Conservation (phyloP, 2,888 invertebrate genomes). For the Achlya flavicornis region DNA sequence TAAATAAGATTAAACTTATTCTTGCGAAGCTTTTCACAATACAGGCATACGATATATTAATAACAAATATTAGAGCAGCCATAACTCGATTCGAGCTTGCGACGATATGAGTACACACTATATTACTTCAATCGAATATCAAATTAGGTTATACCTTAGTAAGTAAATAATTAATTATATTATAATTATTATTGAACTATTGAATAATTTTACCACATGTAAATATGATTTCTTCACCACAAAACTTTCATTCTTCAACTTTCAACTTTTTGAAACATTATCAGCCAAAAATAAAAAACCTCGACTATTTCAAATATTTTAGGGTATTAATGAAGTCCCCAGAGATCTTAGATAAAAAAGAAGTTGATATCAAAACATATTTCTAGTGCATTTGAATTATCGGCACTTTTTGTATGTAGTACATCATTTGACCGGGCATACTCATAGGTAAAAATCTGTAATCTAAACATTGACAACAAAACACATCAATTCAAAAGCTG, state of each 20-base stretch:
- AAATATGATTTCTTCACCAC: neutral
- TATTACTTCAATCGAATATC: neutral
- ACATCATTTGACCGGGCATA: too few relatives aligned
- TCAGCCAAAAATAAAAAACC: too few relatives aligned
- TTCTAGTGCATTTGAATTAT: too few relatives aligned
- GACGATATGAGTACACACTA: neutral
- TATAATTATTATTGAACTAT: neutral
- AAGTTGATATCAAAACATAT: too few relatives aligned
- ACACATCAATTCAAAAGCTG: too few relatives aligned
- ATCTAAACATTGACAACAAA: too few relatives aligned
- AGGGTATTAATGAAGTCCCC: too few relatives aligned
- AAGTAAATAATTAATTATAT: neutral
- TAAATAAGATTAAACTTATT: neutral
- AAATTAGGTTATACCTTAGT: neutral
- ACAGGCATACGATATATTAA: slow-evolving; percentile 1
- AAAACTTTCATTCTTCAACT: neutral
- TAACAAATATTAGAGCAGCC: slow-evolving; percentile 4
- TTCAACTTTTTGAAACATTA: neutral
- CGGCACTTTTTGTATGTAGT: too few relatives aligned
- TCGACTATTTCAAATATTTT: too few relatives aligned
- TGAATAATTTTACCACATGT: neutral
- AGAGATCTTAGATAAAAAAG: too few relatives aligned
- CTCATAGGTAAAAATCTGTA: too few relatives aligned
- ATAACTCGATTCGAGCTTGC: neutral
- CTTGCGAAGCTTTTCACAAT: neutral